Base-by-base conservation (phyloP, 2,888 invertebrate genomes). In the Flexamia atlantica region DNA sequence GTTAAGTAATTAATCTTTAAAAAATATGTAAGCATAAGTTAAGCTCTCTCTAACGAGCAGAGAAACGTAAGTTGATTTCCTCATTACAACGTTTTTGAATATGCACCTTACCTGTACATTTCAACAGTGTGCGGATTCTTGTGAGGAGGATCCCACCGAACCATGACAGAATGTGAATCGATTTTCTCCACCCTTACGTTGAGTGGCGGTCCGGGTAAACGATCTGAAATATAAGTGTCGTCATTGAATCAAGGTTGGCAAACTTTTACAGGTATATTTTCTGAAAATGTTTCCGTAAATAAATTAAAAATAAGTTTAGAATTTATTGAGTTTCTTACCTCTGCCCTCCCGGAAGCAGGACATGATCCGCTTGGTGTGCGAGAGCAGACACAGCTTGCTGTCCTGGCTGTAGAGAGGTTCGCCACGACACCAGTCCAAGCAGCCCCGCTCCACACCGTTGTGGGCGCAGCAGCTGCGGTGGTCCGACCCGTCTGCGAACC, bases 91-190 rank as follows among this genome's bases (percentile, higher is more conserved):
- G n/a, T 36, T 36, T 9, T 36, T 85, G 82, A 74, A n/a, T 64
- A 36, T n/a, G n/a, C n/a, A 28, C 30, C 82, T 82, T 84, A 89
- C 89, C 90, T 93, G 91, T 97, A 97, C 87, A 96, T 92, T 90
- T 96, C 95, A 0, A 96, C 96, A 0, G 95, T 94, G 86, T 95
- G 94, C 0, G 96, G 96, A 90, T 97, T 97, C 90, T 96, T 96
- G 57, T 92, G 89, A 4, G 97, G 97, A 9, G 95, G 93, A 87
- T 96, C 95, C 97, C 97, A 97, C 86, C 93, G 93, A 88, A 95
- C 91, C 84, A 92, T 90, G 12, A 93, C 94, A 70, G 93, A 92
- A 88, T 92, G 92, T 9, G 92, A 90, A 83, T 93, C 93, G 12
- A 93, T 87, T 74, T 92, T 91, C 86, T 92, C 91, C 0, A 94